Base-by-base conservation (phyloP, 2,888 invertebrate species). In the Slavum lentiscoides region DNA sequence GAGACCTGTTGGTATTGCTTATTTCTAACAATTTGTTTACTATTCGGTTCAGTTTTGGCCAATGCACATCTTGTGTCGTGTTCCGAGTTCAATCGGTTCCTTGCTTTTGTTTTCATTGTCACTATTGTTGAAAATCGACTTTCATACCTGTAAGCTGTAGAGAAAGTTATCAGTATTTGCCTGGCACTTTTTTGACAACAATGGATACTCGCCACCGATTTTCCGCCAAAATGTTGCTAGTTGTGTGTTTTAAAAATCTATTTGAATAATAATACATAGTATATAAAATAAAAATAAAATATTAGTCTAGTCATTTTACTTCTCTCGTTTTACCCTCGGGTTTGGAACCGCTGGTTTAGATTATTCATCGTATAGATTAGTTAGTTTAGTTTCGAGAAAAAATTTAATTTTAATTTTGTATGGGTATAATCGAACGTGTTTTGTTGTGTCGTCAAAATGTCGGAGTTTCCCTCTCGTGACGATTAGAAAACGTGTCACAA, bases 1-100 rank as follows among this genome's bases (percentile, higher is more conserved):
- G 58, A 61, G 58, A 72, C 4, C 37, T 1, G 55, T 72, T 72
- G 58, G n/a, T 72, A 53, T 68, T 72, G 72, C n/a, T 72, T 72
- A 61, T 72, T 61, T 55, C 55, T 58, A 61, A 58, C 39, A 19
- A 72, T 53, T 72, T 58, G 30, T 58, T 72, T 19, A 19, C 58
- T 72, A 55, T 72, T 43, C 19, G 6, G 72, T 72, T 58, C 15
- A 37, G 58, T 72, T 58, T 55, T n/a, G 37, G 37, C 61, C 5
- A 72, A 55, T n/a, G 37, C 72, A 55, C n/a, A 37, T 37, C 67
- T 43, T 43, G 43, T 43, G 43, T 67, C 67, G 43, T 43, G 67
- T 64, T 49, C 58, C 53, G 30, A 69, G 49, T 69, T 69, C 70
- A 69, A 69, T 55, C 61, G 58, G 55, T 21, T 55, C 19, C 72